phyloP scores from a whole-genome alignment of 2,888 invertebrate genomes.

The Oegoconia quadripuncta region DNA sequence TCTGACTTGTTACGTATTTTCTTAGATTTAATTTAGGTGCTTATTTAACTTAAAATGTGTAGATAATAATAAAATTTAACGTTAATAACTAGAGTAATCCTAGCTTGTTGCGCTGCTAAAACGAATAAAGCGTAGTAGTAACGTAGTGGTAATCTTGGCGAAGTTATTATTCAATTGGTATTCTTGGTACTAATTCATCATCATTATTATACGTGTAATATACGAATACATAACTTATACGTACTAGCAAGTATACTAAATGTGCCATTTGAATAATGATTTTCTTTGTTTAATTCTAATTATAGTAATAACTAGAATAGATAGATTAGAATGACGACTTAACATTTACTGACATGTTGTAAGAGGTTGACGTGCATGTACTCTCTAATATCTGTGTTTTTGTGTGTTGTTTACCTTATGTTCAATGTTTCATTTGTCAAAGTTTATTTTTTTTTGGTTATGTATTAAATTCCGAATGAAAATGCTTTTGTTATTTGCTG shows the following conservation, averaged over 20 bases:
- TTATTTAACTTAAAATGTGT: no score
- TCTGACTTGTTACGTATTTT: no score
- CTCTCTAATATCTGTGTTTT: slow-evolving; percentile 56
- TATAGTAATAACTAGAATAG: no score
- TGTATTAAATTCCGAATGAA: slow-evolving; percentile 42
- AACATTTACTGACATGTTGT: no score
- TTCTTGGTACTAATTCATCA: background rate
- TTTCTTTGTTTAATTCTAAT: no score
- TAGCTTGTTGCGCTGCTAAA: no score
- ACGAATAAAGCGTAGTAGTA: background rate
- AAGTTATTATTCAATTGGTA: background rate
- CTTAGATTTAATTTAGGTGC: no score
- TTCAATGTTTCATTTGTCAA: slow-evolving; percentile 23
- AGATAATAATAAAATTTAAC: no score
- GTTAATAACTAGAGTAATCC: no score
- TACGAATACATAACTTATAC: background rate
- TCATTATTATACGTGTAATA: no score
- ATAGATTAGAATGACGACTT: no score
- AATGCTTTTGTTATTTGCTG: slow-evolving; percentile 67
- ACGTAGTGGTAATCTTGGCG: background rate
- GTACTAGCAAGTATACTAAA: background rate
- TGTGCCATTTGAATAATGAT: no score
- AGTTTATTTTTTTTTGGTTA: slow-evolving; percentile 15
- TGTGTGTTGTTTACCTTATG: slow-evolving; percentile 30
- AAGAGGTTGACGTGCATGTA: slow-evolving; percentile 27